A percentile compares a stretch with the other conserved stretches of the same genome.
These are phyloP conservation scores for Styela plicata DNA, from an alignment of 23 tunicate genomes.

Conservation along the genomic window DNA sequence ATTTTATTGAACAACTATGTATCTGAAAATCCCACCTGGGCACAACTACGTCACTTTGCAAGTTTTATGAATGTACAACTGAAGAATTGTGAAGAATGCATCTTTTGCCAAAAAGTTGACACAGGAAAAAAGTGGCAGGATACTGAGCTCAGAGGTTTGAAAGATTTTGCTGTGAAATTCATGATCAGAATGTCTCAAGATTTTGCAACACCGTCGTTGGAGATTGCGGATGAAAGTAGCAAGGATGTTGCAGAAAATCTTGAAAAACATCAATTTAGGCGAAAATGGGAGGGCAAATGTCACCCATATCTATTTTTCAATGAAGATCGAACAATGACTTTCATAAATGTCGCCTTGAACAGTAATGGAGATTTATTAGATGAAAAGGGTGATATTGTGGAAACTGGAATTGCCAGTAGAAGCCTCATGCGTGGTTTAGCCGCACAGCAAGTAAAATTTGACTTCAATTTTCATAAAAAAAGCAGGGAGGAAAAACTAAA, in stretches of 20 bases:
- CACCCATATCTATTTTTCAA: constrained; percentile 77
- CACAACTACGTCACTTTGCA: constrained; percentile 45
- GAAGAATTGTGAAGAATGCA: constrained; percentile 39
- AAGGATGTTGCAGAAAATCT: constrained; percentile 1
- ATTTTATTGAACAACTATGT: constrained; percentile 25
- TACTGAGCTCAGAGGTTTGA: constrained; percentile 53
- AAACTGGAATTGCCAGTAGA: constrained; percentile 9
- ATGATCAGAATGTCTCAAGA: constrained; percentile 90
- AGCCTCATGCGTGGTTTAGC: constrained; percentile 37
- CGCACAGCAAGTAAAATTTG: constrained; percentile 37
- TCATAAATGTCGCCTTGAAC: constrained; percentile 28
- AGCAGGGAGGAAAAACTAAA: constrained; percentile 37
- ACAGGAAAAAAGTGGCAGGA: background rate
- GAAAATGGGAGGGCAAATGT: constrained; percentile 49
- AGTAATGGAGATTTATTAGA: constrained; percentile 39
- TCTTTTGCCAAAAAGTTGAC: constrained; percentile 12
- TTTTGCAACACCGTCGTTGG: constrained; percentile 76
- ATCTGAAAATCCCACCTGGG: constrained; percentile 31
- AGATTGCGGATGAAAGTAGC: constrained; percentile 2
- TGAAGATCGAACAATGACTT: constrained; percentile 53
- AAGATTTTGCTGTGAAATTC: constrained; percentile 62
- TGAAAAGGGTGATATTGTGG: constrained; percentile 26
- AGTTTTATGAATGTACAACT: constrained; percentile 40
- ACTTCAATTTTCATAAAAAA: constrained; percentile 43
- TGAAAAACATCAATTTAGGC: constrained; percentile 38